These are phyloP conservation scores for Ptilorrhoa leucosticta DNA, from an alignment of 2,113 vertebrate species.

Conservation along the genomic window DNA sequence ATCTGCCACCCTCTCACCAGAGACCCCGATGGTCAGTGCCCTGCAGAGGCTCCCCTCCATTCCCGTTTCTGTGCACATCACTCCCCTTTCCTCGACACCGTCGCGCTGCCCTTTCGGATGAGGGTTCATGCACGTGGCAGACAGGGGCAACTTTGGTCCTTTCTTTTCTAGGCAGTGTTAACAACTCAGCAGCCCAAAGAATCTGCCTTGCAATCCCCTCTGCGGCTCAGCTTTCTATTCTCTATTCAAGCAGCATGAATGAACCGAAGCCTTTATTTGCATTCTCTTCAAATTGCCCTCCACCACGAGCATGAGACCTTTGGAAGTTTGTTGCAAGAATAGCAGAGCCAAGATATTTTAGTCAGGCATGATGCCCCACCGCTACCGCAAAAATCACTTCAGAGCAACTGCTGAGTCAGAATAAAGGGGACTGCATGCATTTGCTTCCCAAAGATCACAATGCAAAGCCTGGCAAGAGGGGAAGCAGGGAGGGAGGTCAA, in stretches of 20 bases:
- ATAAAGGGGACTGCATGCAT: constrained; percentile 14
- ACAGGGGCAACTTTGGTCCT: background rate
- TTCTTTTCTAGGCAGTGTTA: constrained; percentile 43
- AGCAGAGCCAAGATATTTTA: constrained; percentile 62
- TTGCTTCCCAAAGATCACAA: constrained; percentile 32
- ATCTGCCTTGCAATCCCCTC: constrained; percentile 47
- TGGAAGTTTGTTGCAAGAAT: constrained; percentile 53
- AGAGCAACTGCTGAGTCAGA: constrained; percentile 64
- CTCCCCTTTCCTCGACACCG: background rate
- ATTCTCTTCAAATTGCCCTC: constrained; percentile 70
- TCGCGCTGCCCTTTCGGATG: background rate
- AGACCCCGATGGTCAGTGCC: fast-evolving
- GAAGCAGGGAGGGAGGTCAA: background rate
- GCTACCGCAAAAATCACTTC: constrained; percentile 41
- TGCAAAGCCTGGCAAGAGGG: background rate
- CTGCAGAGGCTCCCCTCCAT: background rate
- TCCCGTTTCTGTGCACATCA: background rate
- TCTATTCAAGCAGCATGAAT: constrained; percentile 61
- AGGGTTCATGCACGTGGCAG: background rate
- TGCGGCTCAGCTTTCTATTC: constrained; percentile 44
- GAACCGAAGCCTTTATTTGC: constrained; percentile 65
- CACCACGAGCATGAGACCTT: constrained; percentile 62
- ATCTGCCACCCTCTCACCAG: fast-evolving
- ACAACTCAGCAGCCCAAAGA: constrained; percentile 21
- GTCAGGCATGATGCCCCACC: constrained; percentile 53